These are phyloP conservation scores for Anoplius nigerrimus DNA, from an alignment of 2,888 invertebrate species.

Conservation along the genomic window DNA sequence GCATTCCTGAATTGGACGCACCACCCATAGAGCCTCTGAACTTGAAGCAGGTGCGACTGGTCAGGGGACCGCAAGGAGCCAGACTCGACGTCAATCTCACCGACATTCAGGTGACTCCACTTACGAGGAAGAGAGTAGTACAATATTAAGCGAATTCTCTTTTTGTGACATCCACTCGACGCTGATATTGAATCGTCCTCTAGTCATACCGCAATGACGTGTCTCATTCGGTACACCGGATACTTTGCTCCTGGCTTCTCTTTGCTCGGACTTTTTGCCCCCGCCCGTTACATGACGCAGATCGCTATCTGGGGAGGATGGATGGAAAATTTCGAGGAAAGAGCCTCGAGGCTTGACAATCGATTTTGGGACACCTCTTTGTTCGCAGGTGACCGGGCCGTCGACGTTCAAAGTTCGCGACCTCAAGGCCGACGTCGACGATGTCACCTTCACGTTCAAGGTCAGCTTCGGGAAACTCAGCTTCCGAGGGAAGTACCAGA, in stretches of 20 bases:
- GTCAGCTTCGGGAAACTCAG: slow-evolving; percentile 78
- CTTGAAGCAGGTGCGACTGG: slow-evolving; percentile 80
- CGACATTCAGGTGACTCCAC: slow-evolving; percentile 60
- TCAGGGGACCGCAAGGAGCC: slow-evolving; percentile 78
- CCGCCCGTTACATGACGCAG: background rate
- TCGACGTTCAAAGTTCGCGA: slow-evolving; percentile 66
- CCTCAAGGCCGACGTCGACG: slow-evolving; percentile 77
- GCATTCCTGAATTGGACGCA: slow-evolving; percentile 83
- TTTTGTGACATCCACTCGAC: too few relatives aligned
- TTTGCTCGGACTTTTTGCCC: background rate
- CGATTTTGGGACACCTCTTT: background rate
- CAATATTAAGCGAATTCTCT: too few relatives aligned
- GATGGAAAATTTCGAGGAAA: background rate
- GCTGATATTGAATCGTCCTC: too few relatives aligned
- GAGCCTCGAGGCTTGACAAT: background rate
- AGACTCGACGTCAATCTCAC: slow-evolving; percentile 71
- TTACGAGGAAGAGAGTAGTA: background rate
- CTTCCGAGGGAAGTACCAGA: slow-evolving; percentile 82
- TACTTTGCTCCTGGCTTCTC: background rate
- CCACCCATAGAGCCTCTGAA: slow-evolving; percentile 81
- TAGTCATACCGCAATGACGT: too few relatives aligned
- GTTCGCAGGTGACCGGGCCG: slow-evolving; percentile 65
- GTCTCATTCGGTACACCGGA: background rate
- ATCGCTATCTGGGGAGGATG: slow-evolving; percentile 1
- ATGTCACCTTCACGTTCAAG: slow-evolving; percentile 81